A percentile compares a stretch with the other conserved stretches of the same genome.
Evolutionary conservation across 2,888 invertebrate species (phyloP).

Genomic region (Nephrocerus scutellatus): DNA sequence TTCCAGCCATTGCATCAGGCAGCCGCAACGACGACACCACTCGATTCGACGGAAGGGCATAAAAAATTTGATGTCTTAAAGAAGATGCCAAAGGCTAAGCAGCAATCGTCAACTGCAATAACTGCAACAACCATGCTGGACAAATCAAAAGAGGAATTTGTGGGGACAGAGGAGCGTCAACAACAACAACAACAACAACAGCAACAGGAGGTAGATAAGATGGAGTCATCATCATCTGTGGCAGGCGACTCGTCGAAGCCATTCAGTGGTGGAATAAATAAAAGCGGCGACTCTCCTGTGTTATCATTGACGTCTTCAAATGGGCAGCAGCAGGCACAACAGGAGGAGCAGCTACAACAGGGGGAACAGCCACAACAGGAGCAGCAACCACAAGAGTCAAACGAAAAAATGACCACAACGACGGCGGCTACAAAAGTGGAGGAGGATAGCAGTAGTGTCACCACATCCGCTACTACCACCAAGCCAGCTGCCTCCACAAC

Average conservation of each 20-base stretch:
- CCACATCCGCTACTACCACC: conserved; percentile 9
- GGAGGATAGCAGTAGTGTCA: conserved; percentile 11
- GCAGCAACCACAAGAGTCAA: no score
- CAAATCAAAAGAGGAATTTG: neutral
- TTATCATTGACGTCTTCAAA: no score
- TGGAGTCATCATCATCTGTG: no score
- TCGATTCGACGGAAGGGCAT: neutral
- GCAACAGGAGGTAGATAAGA: no score
- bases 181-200: neutral
- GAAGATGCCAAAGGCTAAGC: no score
- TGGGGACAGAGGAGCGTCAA: neutral
- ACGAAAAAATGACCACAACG: conserved; percentile 24
- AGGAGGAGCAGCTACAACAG: neutral
- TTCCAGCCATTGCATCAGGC: conserved; percentile 3
- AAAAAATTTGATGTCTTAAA: no score
- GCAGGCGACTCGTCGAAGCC: no score
- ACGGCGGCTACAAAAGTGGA: conserved; percentile 21
- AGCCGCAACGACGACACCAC: neutral
- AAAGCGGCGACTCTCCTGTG: no score
- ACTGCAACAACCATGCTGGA: conserved; percentile 1
- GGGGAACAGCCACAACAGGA: conserved; percentile 18
- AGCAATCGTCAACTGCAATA: conserved; percentile 1
- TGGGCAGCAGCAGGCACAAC: conserved; percentile 6
- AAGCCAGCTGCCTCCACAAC: conserved; percentile 6
- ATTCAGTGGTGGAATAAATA: no score